A percentile compares a stretch with the other conserved stretches of the same genome.
Conservation (phyloP, 2,888 invertebrate genomes). For the Lumbricus terrestris region DNA sequence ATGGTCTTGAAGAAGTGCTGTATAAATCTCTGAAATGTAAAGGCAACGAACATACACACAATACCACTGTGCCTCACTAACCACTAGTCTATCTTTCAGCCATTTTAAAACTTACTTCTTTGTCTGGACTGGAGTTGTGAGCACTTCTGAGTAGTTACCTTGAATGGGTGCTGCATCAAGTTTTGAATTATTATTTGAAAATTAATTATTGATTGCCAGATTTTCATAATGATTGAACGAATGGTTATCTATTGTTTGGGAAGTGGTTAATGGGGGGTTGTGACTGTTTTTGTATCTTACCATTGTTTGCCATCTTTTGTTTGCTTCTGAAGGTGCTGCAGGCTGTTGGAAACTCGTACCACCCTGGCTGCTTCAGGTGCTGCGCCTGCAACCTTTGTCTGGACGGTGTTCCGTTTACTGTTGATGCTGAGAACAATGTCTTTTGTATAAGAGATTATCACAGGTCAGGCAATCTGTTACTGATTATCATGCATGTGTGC, state of each 20-base stretch:
- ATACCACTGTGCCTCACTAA: no score
- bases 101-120: no score
- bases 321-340: conserved; percentile 78
- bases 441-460: conserved; percentile 98
- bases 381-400: conserved; percentile 95
- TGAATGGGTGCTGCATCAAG: no score
- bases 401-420: conserved; percentile 98
- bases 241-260: not conserved
- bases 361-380: conserved; percentile 97
- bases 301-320: not conserved
- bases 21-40: no score
- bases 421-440: conserved; percentile 95
- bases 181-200: no score
- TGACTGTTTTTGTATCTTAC: not conserved
- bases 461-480: conserved; percentile 51
- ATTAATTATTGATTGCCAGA: no score
- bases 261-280: not conserved
- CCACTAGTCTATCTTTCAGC: no score
- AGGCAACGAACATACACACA: no score
- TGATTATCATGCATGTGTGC: not conserved
- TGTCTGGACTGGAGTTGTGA: no score
- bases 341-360: conserved; percentile 98
- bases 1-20: no score
- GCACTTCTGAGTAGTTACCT: no score
- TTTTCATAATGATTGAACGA: not conserved